These are phyloP conservation scores for Drosophila atripex DNA, from an alignment of 2,888 invertebrate genomes.

Conservation along the genomic window DNA sequence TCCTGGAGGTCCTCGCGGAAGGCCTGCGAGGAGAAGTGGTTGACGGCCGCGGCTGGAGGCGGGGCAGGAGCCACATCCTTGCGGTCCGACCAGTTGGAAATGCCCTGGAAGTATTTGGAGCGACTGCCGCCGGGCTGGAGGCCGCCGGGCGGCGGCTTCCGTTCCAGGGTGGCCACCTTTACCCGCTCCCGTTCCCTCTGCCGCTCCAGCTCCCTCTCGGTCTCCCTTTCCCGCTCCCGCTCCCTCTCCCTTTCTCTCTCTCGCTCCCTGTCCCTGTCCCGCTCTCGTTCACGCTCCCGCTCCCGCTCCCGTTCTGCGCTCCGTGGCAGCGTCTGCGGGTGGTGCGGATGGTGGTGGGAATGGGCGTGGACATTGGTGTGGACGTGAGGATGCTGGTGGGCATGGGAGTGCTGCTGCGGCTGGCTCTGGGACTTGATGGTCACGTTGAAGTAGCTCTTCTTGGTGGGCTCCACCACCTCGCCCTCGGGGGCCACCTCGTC, in stretches of 20 bases:
- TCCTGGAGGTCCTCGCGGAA: slow-evolving; percentile 83
- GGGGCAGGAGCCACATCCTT: slow-evolving; percentile 35
- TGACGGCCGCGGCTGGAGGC: slow-evolving; percentile 42
- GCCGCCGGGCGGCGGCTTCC: slow-evolving; percentile 75
- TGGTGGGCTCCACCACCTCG: slow-evolving; percentile 86
- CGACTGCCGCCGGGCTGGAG: slow-evolving; percentile 72
- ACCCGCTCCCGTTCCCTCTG: neutral
- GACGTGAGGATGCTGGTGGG: slow-evolving; percentile 18
- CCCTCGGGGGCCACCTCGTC: slow-evolving; percentile 81
- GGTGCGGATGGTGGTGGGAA: slow-evolving; percentile 10
- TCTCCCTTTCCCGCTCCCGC: neutral
- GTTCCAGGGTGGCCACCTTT: slow-evolving; percentile 45
- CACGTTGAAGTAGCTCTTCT: slow-evolving; percentile 90
- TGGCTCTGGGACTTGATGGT: slow-evolving; percentile 87
- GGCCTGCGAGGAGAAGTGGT: slow-evolving; percentile 83
- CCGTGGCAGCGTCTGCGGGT: slow-evolving; percentile 60
- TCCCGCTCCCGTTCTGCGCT: slow-evolving; percentile 68
- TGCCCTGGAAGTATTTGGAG: slow-evolving; percentile 88
- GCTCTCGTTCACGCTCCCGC: slow-evolving; percentile 68
- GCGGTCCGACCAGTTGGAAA: slow-evolving; percentile 88
- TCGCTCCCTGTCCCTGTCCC: slow-evolving; percentile 48
- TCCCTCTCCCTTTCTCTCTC: slow-evolving; percentile 4
- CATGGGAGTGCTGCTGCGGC: slow-evolving; percentile 31
- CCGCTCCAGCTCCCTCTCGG: neutral
- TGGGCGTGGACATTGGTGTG: slow-evolving; percentile 29